These are phyloP conservation scores for Ganaspis sp. DNA, from an alignment of 1,140 invertebrate species.

Conservation along the genomic window DNA sequence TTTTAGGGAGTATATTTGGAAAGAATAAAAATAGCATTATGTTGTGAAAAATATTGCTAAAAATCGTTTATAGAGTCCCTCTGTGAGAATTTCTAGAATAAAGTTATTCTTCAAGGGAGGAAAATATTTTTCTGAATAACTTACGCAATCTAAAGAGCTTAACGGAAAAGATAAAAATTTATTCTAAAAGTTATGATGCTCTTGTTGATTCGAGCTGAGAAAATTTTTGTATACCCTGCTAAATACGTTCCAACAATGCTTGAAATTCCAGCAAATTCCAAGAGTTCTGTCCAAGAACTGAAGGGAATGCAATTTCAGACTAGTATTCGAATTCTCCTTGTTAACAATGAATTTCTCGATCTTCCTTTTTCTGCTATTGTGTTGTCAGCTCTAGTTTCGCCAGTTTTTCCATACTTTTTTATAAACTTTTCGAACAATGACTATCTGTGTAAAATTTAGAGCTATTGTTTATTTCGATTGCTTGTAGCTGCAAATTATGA, in stretches of 20 bases:
- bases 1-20: too few relatives aligned
- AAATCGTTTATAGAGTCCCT: too few relatives aligned
- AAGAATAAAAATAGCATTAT: too few relatives aligned
- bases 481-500: too few relatives aligned
- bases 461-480: too few relatives aligned
- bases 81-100: too few relatives aligned
- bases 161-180: background rate
- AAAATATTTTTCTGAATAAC: background rate
- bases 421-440: too few relatives aligned
- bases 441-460: too few relatives aligned
- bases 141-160: background rate
- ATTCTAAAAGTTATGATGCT: background rate
- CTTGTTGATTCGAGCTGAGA: background rate
- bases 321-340: constrained; percentile 18
- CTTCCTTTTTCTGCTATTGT: background rate
- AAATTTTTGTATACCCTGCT: background rate
- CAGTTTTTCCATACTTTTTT: background rate
- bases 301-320: constrained; percentile 12
- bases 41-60: too few relatives aligned
- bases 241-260: background rate
- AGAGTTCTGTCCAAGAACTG: background rate
- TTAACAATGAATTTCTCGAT: background rate
- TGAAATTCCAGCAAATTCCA: constrained; percentile 1
- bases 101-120: too few relatives aligned
- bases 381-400: background rate